Evolutionary conservation across 2,888 invertebrate species (phyloP).

Genomic region (Onthophagus sagittarius): DNA sequence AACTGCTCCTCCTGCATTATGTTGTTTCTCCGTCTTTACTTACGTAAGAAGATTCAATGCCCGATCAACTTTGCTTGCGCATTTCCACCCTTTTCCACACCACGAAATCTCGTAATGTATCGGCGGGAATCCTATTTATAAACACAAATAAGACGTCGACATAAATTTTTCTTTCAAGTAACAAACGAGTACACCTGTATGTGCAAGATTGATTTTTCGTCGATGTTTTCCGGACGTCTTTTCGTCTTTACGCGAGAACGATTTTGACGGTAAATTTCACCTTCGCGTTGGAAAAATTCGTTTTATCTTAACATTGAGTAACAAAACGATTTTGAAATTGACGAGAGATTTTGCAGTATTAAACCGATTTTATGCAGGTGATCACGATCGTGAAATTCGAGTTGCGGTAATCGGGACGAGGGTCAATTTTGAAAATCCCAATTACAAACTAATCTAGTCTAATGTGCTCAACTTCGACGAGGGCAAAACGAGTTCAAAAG

Average conservation of each 20-base stretch:
- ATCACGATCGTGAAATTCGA: neutral
- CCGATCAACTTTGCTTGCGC: neutral
- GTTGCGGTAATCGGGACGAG: neutral
- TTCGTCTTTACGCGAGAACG: neutral
- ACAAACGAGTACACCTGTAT: neutral
- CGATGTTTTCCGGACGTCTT: neutral
- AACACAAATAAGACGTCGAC: neutral
- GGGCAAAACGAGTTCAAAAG: neutral
- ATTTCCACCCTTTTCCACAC: neutral
- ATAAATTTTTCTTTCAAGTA: neutral
- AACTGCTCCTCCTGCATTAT: neutral
- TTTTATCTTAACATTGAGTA: neutral
- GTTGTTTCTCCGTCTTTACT: neutral
- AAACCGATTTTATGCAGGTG: neutral
- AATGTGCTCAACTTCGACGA: neutral
- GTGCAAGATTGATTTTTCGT: neutral
- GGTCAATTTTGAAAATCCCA: neutral
- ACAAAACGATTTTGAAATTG: neutral
- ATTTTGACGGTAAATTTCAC: neutral
- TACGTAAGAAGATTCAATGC: neutral
- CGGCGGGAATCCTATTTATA: neutral
- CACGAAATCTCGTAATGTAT: neutral
- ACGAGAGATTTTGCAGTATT: neutral
- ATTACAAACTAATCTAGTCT: neutral
- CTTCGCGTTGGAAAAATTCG: neutral